A percentile compares a stretch with the other conserved stretches of the same genome.
Evolutionary conservation across 2,113 vertebrate genomes (phyloP).

Genomic region (human): DNA sequence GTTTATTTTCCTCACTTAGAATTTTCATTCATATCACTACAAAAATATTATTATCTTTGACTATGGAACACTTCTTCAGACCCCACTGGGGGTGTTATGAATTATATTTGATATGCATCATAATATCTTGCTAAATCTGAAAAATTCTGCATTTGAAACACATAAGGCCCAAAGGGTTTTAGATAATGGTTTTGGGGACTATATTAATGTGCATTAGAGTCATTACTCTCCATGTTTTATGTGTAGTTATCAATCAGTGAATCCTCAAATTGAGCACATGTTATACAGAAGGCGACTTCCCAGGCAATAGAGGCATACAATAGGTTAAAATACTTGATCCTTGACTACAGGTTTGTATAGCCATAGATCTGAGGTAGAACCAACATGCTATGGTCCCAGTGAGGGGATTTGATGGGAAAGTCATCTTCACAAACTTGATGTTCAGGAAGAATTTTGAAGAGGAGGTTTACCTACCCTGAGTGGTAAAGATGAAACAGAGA

Average conservation of each 20-base stretch:
- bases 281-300: background rate
- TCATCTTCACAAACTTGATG: background rate
- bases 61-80: background rate
- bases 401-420: background rate
- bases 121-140: slow-evolving; percentile 25
- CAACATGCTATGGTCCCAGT: background rate
- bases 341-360: background rate
- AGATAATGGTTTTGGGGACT: background rate
- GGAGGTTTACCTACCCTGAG: background rate
- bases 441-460: background rate
- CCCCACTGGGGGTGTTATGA: background rate
- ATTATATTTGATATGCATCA: background rate
- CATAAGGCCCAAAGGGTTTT: background rate
- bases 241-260: background rate
- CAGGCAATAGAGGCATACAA: background rate
- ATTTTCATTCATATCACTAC: background rate
- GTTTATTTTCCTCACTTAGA: background rate
- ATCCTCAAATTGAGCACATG: background rate
- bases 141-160: slow-evolving; percentile 13
- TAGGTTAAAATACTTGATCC: background rate
- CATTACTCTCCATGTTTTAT: background rate
- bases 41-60: slow-evolving; percentile 14
- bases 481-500: background rate
- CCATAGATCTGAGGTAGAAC: background rate
- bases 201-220: background rate